phyloP scores from a whole-genome alignment of 2,113 vertebrate species.

The Anseranas semipalmata region DNA sequence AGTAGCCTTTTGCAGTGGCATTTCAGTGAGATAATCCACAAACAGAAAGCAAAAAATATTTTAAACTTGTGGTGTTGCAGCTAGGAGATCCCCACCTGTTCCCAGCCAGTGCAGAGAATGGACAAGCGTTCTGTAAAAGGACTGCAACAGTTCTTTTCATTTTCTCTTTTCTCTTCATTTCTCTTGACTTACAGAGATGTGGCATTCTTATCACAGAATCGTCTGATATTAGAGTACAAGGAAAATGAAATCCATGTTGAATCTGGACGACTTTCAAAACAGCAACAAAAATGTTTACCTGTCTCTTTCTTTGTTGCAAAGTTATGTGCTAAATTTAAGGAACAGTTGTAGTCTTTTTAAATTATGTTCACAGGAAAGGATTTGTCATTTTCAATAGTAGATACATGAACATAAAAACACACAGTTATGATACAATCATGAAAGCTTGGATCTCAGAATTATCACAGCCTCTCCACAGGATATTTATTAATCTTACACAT shows the following conservation, averaged over 20 bases:
- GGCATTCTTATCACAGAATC: not conserved
- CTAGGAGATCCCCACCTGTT: not conserved
- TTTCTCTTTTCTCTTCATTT: not conserved
- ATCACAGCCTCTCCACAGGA: not conserved
- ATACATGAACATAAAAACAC: not conserved
- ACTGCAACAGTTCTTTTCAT: not conserved
- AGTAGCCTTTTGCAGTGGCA: not conserved
- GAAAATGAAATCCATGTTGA: not conserved
- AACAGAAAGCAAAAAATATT: not conserved
- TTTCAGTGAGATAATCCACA: not conserved
- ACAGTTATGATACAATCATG: not conserved
- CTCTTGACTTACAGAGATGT: not conserved
- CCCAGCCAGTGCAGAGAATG: not conserved
- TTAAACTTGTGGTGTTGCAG: not conserved
- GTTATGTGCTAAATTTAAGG: not conserved
- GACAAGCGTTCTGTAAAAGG: not conserved
- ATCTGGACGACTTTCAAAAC: not conserved
- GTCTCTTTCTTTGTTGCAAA: not conserved
- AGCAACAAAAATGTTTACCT: not conserved
- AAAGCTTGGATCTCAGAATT: not conserved
- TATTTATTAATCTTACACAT: not conserved
- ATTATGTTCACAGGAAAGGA: not conserved
- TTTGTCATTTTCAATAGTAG: not conserved
- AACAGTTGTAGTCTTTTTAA: not conserved
- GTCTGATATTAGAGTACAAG: not conserved